These are phyloP conservation scores for Hycleus cichorii DNA, from an alignment of 1,140 invertebrate genomes.

Conservation along the genomic window DNA sequence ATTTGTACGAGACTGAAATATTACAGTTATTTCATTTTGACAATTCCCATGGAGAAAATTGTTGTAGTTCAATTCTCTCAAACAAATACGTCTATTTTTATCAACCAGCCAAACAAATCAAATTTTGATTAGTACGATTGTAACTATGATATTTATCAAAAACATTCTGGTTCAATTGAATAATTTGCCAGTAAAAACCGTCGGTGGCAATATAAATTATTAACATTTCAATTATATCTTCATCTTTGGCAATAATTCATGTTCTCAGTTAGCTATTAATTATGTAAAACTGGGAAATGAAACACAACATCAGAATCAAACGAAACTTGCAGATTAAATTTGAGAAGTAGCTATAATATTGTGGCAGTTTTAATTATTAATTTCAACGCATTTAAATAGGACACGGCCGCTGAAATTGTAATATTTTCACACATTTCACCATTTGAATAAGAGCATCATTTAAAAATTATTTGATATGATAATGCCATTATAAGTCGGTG, in stretches of 20 bases:
- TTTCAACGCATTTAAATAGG: neutral
- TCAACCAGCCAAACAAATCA: no score
- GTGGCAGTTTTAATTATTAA: constrained; percentile 11
- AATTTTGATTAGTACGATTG: no score
- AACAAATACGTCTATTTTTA: neutral
- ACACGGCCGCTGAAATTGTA: neutral
- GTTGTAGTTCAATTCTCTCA: neutral
- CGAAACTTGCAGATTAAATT: constrained; percentile 9
- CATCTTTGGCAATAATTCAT: constrained; percentile 9
- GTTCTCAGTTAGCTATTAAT: constrained; percentile 12
- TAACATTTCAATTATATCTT: constrained; percentile 15
- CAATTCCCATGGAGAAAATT: neutral
- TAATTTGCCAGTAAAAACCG: neutral
- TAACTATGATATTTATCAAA: neutral
- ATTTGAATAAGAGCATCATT: no score
- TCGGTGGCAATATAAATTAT: constrained; percentile 10
- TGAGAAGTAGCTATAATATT: constrained; percentile 3
- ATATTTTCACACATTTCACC: no score
- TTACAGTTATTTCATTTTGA: no score
- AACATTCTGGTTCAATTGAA: neutral
- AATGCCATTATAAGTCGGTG: no score
- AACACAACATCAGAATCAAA: constrained; percentile 13
- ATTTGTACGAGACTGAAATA: no score
- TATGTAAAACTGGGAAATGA: constrained; percentile 12
- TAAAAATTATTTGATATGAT: no score